Evolutionary conservation across 2,888 invertebrate genomes (phyloP).

Genomic region (Callyntrura guangdongensis): DNA sequence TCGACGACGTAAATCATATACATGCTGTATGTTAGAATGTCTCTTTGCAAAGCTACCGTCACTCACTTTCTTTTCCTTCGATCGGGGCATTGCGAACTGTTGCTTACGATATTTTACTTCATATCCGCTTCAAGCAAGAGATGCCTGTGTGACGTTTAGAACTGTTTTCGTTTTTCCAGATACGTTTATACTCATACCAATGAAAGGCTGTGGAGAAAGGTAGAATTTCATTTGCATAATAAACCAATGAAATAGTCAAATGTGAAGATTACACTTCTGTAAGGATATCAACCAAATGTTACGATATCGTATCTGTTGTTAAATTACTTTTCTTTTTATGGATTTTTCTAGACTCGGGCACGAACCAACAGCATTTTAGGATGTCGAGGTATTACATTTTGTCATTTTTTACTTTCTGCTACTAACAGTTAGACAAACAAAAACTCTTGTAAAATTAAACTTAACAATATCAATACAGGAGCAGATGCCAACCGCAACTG

Average conservation of each 20-base stretch:
- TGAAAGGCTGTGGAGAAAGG: conserved; percentile 83
- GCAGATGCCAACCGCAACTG: conserved; percentile 84
- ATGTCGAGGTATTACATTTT: conserved; percentile 75
- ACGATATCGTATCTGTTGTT: neutral
- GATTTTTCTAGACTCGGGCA: conserved; percentile 78
- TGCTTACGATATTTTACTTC: neutral
- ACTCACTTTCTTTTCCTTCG: neutral
- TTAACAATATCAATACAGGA: conserved; percentile 60
- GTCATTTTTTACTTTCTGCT: neutral
- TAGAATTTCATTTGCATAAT: conserved; percentile 28
- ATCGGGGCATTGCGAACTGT: conserved; percentile 1
- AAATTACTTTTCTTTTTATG: conserved; percentile 56
- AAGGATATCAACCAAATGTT: neutral
- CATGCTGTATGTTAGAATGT: neutral
- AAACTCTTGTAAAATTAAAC: neutral
- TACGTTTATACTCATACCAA: conserved; percentile 89
- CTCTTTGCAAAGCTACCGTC: neutral
- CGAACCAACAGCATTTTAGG: conserved; percentile 73
- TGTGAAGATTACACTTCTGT: neutral
- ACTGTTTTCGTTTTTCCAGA: conserved; percentile 85
- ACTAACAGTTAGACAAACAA: neutral
- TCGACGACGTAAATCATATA: neutral
- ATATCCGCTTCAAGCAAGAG: neutral
- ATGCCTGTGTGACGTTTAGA: neutral
- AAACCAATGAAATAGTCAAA: conserved; percentile 28